A percentile compares a stretch with the other conserved stretches of the same genome.
Conservation (phyloP, 1,140 invertebrate genomes). For the Eubasilissa regina region DNA sequence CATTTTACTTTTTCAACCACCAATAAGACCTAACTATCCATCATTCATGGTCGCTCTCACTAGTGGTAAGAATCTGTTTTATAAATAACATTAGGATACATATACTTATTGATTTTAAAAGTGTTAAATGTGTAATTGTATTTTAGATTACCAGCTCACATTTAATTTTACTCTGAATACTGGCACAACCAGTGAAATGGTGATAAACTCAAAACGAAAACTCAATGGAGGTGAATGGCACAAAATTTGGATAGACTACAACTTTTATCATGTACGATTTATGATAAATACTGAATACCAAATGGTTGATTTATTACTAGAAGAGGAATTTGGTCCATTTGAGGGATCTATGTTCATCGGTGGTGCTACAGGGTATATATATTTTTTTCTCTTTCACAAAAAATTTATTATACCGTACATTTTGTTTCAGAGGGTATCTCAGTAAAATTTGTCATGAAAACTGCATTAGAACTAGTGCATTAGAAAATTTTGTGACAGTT, state of each 20-base stretch:
- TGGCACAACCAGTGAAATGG: slow-evolving; percentile 82
- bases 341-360: slow-evolving; percentile 95
- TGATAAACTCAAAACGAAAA: slow-evolving; percentile 85
- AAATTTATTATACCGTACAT: not conserved
- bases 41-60: slow-evolving; percentile 92
- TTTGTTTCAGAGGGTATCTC: slow-evolving; percentile 7
- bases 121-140: not conserved
- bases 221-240: slow-evolving; percentile 96
- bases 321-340: slow-evolving; percentile 92
- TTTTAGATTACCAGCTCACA: slow-evolving; percentile 84
- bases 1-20: slow-evolving; percentile 91
- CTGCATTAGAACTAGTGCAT: too few species aligned
- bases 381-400: too few species aligned
- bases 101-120: not conserved
- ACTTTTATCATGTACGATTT: slow-evolving; percentile 93
- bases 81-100: not conserved
- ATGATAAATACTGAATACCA: slow-evolving; percentile 92
- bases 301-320: slow-evolving; percentile 87
- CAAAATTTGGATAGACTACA: slow-evolving; percentile 95
- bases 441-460: too few species aligned
- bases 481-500: too few species aligned
- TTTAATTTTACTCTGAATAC: slow-evolving; percentile 94
- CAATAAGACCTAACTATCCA: slow-evolving; percentile 89
- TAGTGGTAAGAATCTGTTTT: slow-evolving; percentile 73
- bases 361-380: slow-evolving; percentile 86